Base-by-base conservation (phyloP, 2,113 vertebrate species). In the Marmota flaviventris region DNA sequence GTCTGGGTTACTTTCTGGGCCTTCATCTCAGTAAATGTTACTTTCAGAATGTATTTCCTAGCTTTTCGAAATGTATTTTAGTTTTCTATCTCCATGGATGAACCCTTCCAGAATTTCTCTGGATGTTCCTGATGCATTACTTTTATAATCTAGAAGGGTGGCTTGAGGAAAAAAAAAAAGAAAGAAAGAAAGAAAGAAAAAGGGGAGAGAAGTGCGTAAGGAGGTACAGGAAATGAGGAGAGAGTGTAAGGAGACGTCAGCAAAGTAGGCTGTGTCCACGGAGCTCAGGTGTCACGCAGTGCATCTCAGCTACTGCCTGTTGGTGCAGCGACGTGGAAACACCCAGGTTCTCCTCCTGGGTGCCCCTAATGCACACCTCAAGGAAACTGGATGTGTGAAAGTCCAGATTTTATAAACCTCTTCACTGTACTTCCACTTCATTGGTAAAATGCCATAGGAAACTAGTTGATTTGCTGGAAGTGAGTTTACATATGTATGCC, bases 391-490 rank as follows among this genome's bases (percentile, higher is more conserved):
- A n/a, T 42, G 1, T 73, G 24, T 85, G 83, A 58, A n/a, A 65
- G 78, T 70, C 24, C 63, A 76, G 58, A 89, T 63, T 81, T 86
- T 51, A 48, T 87, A 56, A 0, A 81, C 85, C 63, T 73, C 77
- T 89, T 76, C 2, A 42, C 91, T 85, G 73, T 39, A 42, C 18
- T 51, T 37, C 34, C 1, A 48, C 18, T 53, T 58, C 32, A 61
- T 65, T 75, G 92, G 17, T 76, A 87, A 79, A 58, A 75, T 91
- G 78, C 48, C 72, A 34, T 22, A 58, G 51, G 53, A 96, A 85
- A 11, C 85, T 8, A 78, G 25, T 82, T 91, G 34, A n/a, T 32
- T 86, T 70, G 45, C 34, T 77, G 34, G 78, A 27, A 82, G 11
- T 39, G 78, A 27, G 18, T 56, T 81, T 32, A 9, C 53, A 69